Conservation (phyloP, 2,888 invertebrate genomes). For the Dendrolimus houi region DNA sequence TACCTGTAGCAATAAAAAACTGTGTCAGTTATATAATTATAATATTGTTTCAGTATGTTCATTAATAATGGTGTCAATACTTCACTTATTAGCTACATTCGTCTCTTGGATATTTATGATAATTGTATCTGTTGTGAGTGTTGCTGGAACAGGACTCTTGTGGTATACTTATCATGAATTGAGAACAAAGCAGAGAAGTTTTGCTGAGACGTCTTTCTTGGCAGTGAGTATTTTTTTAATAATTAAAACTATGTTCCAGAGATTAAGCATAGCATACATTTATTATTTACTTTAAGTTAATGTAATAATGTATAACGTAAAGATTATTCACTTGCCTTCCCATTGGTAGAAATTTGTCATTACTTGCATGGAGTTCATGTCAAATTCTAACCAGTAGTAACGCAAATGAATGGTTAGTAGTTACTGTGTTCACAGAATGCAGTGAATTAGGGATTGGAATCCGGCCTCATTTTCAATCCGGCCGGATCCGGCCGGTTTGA, state of each 20-base stretch:
- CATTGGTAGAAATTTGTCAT: too few species aligned
- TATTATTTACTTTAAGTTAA: background rate
- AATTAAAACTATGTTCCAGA: conserved; percentile 1
- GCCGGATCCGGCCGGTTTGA: too few species aligned
- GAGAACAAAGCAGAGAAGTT: conserved; percentile 71
- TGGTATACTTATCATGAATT: conserved; percentile 94
- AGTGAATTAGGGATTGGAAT: too few species aligned
- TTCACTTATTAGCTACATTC: conserved; percentile 88
- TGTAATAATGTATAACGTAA: too few species aligned
- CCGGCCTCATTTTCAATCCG: too few species aligned
- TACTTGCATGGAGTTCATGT: too few species aligned
- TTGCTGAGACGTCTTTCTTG: conserved; percentile 41
- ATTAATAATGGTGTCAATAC: conserved; percentile 86
- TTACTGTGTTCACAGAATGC: too few species aligned
- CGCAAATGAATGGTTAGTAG: too few species aligned
- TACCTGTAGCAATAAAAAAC: background rate
- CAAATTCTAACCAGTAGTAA: too few species aligned
- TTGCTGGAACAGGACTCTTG: conserved; percentile 85
- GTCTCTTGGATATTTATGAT: conserved; percentile 94
- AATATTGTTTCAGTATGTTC: conserved; percentile 82
- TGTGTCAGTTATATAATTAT: too few species aligned
- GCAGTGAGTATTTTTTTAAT: conserved; percentile 38
- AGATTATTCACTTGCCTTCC: too few species aligned
- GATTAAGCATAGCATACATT: background rate
- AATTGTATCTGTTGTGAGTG: conserved; percentile 83